Base-by-base conservation (phyloP, 2,888 invertebrate genomes). In the Plemyria rubiginata region DNA sequence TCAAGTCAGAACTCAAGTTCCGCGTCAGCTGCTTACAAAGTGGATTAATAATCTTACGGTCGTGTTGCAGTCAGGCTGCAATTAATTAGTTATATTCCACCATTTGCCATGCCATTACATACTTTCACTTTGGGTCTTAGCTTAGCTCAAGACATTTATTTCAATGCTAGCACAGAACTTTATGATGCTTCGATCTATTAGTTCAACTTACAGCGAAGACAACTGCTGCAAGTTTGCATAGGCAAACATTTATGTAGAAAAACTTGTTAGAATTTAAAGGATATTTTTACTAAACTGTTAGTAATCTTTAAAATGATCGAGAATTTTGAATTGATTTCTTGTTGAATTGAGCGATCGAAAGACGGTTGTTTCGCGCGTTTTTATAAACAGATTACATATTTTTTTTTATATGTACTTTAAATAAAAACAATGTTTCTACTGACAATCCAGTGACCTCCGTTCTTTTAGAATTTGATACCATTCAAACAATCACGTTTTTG, bases 1-100 rank as follows among this genome's bases (percentile, higher is more conserved):
- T 15, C 32, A 43, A 48, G 49, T 50, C 38, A 38, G 59, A 52
- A 56, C 48, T 51, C 41, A 28, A 69, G 70, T 73, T 71, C 68
- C 67, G 69, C 66, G 68, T 74, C 69, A 74, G 68, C 71, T 73
- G 72, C 51, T 49, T 60, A 53, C 60, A 60, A 53, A 65, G 48
- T 60, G 64, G 43, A 64, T 60, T 67, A 63, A 57, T 69, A 67
- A 69, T 70, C 55, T 70, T 60, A 61, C 29, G 60, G 64, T 38
- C 16, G 43, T 53, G 56, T 60, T 65, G 63, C 48, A 60, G 38
- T 57, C 54, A 36, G 29, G 15, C 57, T 67, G 60, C 61, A 63
- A 71, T 70, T 66, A 71, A 67, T 62, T 55, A 61, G 55, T 61
- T 65, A 63, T 66, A 67, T 67, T 60, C 63, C 58, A 53, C 56